Base-by-base conservation (phyloP, 2,888 invertebrate species). In the Drosophila anceps region DNA sequence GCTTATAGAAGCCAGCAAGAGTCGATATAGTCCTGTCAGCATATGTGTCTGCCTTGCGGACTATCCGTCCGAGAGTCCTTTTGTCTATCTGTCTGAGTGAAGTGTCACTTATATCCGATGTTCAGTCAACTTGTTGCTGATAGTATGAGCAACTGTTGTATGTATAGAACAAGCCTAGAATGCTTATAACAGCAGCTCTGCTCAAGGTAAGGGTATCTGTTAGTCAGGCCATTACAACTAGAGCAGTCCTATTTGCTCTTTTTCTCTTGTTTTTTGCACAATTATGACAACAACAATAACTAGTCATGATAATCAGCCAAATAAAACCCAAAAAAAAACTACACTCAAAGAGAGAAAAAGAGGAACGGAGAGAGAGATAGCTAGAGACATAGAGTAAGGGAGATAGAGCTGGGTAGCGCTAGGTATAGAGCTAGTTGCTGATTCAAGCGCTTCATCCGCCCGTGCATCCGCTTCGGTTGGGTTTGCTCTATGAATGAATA, bases 401-500 rank as follows among this genome's bases (percentile, higher is more conserved):
- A n/a, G 57, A 39, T 33, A 29, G n/a, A 37, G 58, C 53, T 60
- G 43, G 35, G 57, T 37, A 54, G 43, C 50, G 33, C 18, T 50
- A 43, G 62, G 24, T 59, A 69, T 53, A 60, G 50, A 82, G 74
- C 50, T 55, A 62, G 62, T 43, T 74, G 77, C 70, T 67, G 70
- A 79, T 86, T 89, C 86, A 83, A 90, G 85, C 82, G 88, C 89
- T 82, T 81, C 86, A 88, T 83, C 82, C 88, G 87, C 84, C 90
- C 91, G 81, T 88, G 91, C 86, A 88, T 90, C 88, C 91, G 90
- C 77, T 79, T 69, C 72, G 71, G 82, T 73, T 73, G 65, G 53
- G 68, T 73, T 80, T 81, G 29, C 50, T 83, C 84, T 82, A 90
- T 90, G 86, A 88, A 85, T 85, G 88, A 79, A 66, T 67, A 73